phyloP scores from a whole-genome alignment of 2,797 vertebrate genomes.

The Bradypodion ventrale region DNA sequence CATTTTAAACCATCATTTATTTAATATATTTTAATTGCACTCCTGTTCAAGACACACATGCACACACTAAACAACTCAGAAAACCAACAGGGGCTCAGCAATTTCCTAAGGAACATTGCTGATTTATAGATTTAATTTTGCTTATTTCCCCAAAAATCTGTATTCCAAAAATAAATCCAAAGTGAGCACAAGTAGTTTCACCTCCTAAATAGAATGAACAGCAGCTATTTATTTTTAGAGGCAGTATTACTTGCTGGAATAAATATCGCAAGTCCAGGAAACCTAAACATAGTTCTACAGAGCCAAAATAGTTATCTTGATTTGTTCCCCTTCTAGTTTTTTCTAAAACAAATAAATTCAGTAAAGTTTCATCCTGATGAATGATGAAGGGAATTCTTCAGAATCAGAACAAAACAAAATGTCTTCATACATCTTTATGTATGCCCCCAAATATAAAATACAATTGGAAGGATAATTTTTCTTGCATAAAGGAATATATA shows the following conservation, averaged over 20 bases:
- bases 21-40: slow-evolving; percentile 1
- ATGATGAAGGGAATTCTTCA: background rate
- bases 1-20: background rate
- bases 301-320: background rate
- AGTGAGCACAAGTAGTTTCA: background rate
- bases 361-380: background rate
- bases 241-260: background rate
- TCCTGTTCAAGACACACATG: background rate
- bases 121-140: slow-evolving; percentile 29
- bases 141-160: background rate
- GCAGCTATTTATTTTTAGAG: slow-evolving; percentile 25
- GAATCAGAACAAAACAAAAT: background rate
- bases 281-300: background rate
- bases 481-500: background rate
- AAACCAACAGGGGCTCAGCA: background rate
- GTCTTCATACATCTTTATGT: background rate
- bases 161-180: slow-evolving; percentile 10
- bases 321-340: background rate
- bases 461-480: background rate
- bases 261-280: background rate
- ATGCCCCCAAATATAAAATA: background rate
- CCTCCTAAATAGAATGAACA: slow-evolving; percentile 5
- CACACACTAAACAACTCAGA: background rate
- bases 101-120: background rate
- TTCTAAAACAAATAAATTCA: background rate